phyloP scores from a whole-genome alignment of 2,113 vertebrate species.

The Proteles cristata region DNA sequence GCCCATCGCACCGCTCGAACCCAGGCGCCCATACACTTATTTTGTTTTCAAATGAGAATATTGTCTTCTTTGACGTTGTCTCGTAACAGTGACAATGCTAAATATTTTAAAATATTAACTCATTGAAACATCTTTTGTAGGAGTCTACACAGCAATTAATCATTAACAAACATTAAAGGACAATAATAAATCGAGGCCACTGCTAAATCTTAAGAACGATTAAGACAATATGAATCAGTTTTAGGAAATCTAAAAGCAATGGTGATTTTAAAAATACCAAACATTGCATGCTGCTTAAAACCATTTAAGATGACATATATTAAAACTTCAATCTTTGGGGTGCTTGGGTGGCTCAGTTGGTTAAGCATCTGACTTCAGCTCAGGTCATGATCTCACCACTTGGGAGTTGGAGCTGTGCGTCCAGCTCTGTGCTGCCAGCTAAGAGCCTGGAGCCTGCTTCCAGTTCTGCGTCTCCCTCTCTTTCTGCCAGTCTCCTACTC shows the following conservation, averaged over 20 bases:
- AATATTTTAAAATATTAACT: neutral
- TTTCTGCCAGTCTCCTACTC: too few species aligned
- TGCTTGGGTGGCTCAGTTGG: too few species aligned
- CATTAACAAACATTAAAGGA: neutral
- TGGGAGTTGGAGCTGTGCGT: too few species aligned
- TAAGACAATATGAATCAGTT: neutral
- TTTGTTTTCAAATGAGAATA: neutral
- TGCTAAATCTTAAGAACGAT: neutral
- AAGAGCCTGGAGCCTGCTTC: too few species aligned
- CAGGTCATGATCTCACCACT: too few species aligned
- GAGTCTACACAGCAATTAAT: neutral
- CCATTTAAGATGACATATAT: neutral
- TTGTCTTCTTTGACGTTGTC: neutral
- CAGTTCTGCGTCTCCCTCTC: too few species aligned
- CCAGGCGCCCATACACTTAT: neutral
- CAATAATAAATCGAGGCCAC: neutral
- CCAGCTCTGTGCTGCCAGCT: too few species aligned
- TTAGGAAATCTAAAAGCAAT: neutral
- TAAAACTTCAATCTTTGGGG: neutral
- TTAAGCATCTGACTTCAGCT: too few species aligned
- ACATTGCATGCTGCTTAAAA: neutral
- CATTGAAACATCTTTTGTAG: neutral
- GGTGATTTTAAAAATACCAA: neutral
- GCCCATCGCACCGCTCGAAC: too few species aligned
- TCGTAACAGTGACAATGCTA: neutral